phyloP scores from a whole-genome alignment of 2,797 vertebrate species.

The Argentina silus region DNA sequence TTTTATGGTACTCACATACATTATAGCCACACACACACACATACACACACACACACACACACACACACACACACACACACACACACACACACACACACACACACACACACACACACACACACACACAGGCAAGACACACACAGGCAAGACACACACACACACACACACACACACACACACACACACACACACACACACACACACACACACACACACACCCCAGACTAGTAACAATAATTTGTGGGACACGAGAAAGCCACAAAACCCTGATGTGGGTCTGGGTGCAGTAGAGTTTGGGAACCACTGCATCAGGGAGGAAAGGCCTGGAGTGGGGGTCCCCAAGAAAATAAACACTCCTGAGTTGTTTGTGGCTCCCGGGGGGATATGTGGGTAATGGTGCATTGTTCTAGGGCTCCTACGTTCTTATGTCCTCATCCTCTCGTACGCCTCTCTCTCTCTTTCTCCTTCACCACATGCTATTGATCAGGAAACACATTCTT shows the following conservation, averaged over 20 bases:
- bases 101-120: neutral
- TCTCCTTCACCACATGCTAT: neutral
- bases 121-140: neutral
- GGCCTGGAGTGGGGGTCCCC: slow-evolving; percentile 29
- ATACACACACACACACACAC: slow-evolving; percentile 5
- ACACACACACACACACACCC: slow-evolving; percentile 10
- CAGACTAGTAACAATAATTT: slow-evolving; percentile 3
- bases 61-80: slow-evolving; percentile 7
- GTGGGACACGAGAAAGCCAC: slow-evolving; percentile 19
- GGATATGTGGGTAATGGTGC: slow-evolving; percentile 11
- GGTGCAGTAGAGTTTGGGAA: slow-evolving; percentile 14
- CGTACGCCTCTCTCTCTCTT: neutral
- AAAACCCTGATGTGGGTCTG: slow-evolving; percentile 20
- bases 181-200: slow-evolving; percentile 8
- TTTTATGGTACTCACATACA: slow-evolving; percentile 41
- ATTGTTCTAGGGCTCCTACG: slow-evolving; percentile 16
- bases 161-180: neutral
- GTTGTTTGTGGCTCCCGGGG: slow-evolving; percentile 22
- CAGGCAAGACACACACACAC: neutral
- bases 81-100: slow-evolving; percentile 5
- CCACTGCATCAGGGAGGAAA: neutral
- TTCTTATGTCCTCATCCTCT: slow-evolving; percentile 7
- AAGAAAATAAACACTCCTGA: slow-evolving; percentile 36
- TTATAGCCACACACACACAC: neutral
- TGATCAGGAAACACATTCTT: slow-evolving; percentile 27